These are phyloP conservation scores for Drosophila paucipuncta DNA, from an alignment of 2,888 invertebrate genomes.

Conservation along the genomic window DNA sequence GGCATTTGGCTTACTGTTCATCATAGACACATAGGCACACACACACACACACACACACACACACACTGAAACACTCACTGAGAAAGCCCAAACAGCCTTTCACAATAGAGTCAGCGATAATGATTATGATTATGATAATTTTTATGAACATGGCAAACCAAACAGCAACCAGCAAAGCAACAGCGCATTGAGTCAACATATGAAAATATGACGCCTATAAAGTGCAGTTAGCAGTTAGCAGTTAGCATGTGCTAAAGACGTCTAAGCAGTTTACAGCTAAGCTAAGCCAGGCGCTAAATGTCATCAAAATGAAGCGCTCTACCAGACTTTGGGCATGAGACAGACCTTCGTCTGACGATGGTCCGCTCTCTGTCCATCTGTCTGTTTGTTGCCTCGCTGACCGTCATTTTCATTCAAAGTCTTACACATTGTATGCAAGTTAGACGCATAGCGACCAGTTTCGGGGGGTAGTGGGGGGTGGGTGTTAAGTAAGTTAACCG, in stretches of 20 bases:
- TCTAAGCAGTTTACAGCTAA: conserved; percentile 69
- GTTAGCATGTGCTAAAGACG: conserved; percentile 70
- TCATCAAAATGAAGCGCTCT: conserved; percentile 58
- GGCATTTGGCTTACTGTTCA: conserved; percentile 34
- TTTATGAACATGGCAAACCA: conserved; percentile 53
- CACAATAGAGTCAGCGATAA: conserved; percentile 55
- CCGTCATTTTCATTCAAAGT: conserved; percentile 20
- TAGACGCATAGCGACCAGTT: conserved; percentile 2
- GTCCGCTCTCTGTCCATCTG: neutral
- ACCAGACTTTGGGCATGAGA: conserved; percentile 7
- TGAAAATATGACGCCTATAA: conserved; percentile 60
- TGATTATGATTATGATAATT: conserved; percentile 71
- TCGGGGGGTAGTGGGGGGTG: conserved; percentile 23
- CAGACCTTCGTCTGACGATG: conserved; percentile 13
- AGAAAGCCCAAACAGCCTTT: conserved; percentile 46
- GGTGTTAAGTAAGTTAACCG: conserved; percentile 39
- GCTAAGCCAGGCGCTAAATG: conserved; percentile 66
- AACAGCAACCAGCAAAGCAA: conserved; percentile 6
- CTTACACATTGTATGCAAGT: conserved; percentile 3
- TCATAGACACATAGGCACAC: neutral
- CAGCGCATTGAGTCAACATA: conserved; percentile 31
- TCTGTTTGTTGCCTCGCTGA: conserved; percentile 1
- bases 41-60: conserved; percentile 2
- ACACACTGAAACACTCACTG: conserved; percentile 5
- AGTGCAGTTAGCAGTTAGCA: conserved; percentile 72